phyloP scores from a whole-genome alignment of 2,797 vertebrate species.

The Tenualosa ilisha region DNA sequence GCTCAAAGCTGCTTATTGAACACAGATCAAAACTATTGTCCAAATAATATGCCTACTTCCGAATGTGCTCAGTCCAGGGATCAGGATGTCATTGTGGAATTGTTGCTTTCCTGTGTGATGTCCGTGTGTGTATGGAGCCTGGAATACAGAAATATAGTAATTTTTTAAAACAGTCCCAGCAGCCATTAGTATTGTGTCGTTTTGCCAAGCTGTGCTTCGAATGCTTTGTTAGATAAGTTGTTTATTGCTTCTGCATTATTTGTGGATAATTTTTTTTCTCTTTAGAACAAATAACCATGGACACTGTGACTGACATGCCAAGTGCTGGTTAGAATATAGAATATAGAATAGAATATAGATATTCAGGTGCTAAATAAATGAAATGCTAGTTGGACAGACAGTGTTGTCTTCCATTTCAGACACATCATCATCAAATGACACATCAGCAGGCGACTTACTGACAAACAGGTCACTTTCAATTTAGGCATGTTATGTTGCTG shows the following conservation, averaged over 20 bases:
- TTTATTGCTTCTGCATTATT: not conserved
- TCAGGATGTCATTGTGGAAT: not conserved
- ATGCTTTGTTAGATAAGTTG: not conserved
- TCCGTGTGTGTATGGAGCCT: slow-evolving; percentile 19
- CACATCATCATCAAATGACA: no score
- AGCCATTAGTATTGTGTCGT: not conserved
- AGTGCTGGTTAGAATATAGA: not conserved
- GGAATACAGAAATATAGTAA: not conserved
- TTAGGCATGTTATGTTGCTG: not conserved
- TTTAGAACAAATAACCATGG: not conserved
- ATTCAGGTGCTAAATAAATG: not conserved
- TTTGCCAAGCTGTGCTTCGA: not conserved
- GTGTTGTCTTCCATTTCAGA: not conserved
- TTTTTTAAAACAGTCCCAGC: not conserved
- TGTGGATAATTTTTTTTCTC: not conserved
- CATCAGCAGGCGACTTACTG: not conserved
- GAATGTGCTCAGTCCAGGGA: slow-evolving; percentile 17
- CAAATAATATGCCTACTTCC: slow-evolving; percentile 34
- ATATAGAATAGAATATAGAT: not conserved
- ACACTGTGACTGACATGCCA: not conserved
- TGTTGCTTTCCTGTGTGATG: not conserved
- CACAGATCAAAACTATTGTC: slow-evolving; percentile 38
- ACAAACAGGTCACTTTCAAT: not conserved
- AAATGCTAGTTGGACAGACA: not conserved
- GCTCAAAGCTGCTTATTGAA: slow-evolving; percentile 36